Base-by-base conservation (phyloP, 1,140 invertebrate species). In the Bombus huntii region DNA sequence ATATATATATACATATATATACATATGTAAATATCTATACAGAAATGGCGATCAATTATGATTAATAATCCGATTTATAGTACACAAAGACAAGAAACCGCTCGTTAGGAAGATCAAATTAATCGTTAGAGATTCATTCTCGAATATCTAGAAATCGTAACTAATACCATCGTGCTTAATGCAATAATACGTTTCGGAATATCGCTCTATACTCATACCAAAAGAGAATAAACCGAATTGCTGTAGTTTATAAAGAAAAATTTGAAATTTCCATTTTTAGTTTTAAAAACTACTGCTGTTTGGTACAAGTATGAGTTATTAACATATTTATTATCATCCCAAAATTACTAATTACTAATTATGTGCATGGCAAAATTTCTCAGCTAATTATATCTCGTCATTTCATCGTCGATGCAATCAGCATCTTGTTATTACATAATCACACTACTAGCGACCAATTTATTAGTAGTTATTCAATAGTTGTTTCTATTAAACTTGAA, bases 111-210 rank as follows among this genome's bases (percentile, higher is more conserved):
- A 59, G 53, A 59, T 71, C 66, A 70, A 72, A 47, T 47, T 59
- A 71, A 71, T 84, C 66, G 66, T 70, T 57, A 76, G 47, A 68
- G 62, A 83, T 39, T 68, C 44, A 18, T 70, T 25, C 73, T 44
- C 15, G 34, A 39, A 62, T 44, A 78, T 13, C n/a, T 53, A 71
- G 47, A 44, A 81, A 75, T 86, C 44, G 34, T 28, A 34, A 22
- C 22, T 39, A 74, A 42, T 73, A 5, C n/a, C 25, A 9, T 59
- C 25, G 15, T 59, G n/a, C 8, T 25, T 70, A 62, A 13, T 31
- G 31, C n/a, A 3, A 31, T 70, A 71, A 44, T 86, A 34, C 28
- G 13, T 22, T 18, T 44, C n/a, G 25, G 53, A 22, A n/a, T 42
- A 57, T 31, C 62, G n/a, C 13, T 5, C 13, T 31, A 66, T 66